phyloP scores from a whole-genome alignment of 2,113 vertebrate species.

The Suncus etruscus region DNA sequence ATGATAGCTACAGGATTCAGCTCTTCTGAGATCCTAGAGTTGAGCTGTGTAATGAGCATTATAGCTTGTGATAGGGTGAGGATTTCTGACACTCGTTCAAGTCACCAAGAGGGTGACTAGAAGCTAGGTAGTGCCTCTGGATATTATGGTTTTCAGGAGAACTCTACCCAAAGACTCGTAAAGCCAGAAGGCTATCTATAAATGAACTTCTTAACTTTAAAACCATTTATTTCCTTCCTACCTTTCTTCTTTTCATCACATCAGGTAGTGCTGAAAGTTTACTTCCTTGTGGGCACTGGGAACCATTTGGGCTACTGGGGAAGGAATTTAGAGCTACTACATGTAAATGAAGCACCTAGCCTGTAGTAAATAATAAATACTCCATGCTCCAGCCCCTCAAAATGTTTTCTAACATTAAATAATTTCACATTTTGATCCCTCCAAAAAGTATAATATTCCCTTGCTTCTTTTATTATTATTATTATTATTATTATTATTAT shows the following conservation, averaged over 20 bases:
- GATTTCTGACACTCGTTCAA: not conserved
- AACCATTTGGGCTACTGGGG: too few relatives aligned
- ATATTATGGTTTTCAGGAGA: slow-evolving; percentile 41
- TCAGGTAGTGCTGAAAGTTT: too few relatives aligned
- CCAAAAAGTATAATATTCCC: not conserved
- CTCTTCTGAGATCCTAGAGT: slow-evolving; percentile 69
- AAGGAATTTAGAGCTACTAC: too few relatives aligned
- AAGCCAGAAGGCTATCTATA: slow-evolving; percentile 12
- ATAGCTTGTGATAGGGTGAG: not conserved
- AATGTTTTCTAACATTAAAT: not conserved
- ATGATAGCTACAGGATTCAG: slow-evolving; percentile 77
- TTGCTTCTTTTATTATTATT: not conserved
- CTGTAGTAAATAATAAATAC: too few relatives aligned
- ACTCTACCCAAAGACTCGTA: not conserved
- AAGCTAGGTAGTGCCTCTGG: not conserved
- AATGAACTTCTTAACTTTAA: slow-evolving; percentile 21
- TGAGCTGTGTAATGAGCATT: slow-evolving; percentile 4
- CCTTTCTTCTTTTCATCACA: too few relatives aligned
- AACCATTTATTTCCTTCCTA: not conserved
- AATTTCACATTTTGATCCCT: not conserved
- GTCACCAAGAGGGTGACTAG: not conserved
- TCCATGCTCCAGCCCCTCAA: too few relatives aligned
- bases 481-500: too few relatives aligned
- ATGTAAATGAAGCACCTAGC: too few relatives aligned
- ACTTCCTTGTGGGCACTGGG: too few relatives aligned